Conservation (phyloP, 2,113 vertebrate species). For the Salminus brasiliensis region DNA sequence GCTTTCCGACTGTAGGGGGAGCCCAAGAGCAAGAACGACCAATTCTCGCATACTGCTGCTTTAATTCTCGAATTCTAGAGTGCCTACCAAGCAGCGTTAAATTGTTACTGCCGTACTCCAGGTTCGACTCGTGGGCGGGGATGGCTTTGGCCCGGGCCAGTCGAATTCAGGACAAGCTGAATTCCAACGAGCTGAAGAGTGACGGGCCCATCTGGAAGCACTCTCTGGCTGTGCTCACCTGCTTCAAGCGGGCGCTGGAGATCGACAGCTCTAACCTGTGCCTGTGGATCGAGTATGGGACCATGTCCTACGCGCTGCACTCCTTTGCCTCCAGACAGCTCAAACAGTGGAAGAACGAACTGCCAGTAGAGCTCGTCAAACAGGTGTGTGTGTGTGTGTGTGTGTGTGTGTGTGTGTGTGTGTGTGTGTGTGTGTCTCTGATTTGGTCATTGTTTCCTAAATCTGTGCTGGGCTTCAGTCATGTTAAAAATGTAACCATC, state of each 20-base stretch:
- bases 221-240: conserved; percentile 88
- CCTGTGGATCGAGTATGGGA: conserved; percentile 97
- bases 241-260: conserved; percentile 92
- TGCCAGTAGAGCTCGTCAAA: conserved; percentile 86
- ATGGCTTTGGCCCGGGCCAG: conserved; percentile 97
- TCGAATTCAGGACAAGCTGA: conserved; percentile 96
- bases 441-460: too few relatives aligned
- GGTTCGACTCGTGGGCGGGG: conserved; percentile 98
- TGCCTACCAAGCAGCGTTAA: too few relatives aligned
- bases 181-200: conserved; percentile 95
- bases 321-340: conserved; percentile 94
- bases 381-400: conserved; percentile 73
- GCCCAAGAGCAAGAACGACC: too few relatives aligned
- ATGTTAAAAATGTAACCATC: too few relatives aligned
- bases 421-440: conserved; percentile 36
- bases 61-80: too few relatives aligned
- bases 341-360: conserved; percentile 89
- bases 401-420: too few relatives aligned
- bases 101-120: conserved; percentile 55
- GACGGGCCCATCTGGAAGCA: conserved; percentile 97
- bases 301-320: conserved; percentile 89
- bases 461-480: too few relatives aligned
- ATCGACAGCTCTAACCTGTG: conserved; percentile 93
- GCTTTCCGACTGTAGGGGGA: too few relatives aligned
- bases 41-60: too few relatives aligned